Base-by-base conservation (phyloP, 2,113 vertebrate species). In the Crotalus helleri region DNA sequence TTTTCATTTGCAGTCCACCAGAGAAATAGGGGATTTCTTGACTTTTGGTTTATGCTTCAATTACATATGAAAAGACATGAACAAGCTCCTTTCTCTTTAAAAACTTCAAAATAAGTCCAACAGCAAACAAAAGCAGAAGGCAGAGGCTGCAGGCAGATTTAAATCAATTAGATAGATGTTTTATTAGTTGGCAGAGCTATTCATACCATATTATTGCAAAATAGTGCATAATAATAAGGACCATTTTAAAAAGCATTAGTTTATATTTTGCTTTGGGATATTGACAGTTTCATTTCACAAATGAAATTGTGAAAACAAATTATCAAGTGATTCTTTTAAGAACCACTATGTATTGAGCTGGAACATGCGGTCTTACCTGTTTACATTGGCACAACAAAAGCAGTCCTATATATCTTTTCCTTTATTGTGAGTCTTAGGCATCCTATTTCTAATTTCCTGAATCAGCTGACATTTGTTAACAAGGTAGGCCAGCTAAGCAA, bases 101-200 rank as follows among this genome's bases (percentile, higher is more conserved):
- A 92, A 87, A 24, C 5, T 69, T n/a, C 93, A 58, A 91, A 90
- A 91, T 95, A 91, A 51, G 64, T 92, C 93, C 21, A 26, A 4
- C 69, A 88, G 46, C 86, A 96, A 93, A 93, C 4, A 58, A 29
- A 44, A 49, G 93, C 93, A 12, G 0, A 8, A 92, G 91, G 1
- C 3, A 59, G 17, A 93, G 85, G 46, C 46, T 89, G 1, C 3
- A 59, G 17, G 1, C 3, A 59, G 13, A 94, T 92, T 95, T 92
- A 92, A 86, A 90, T 93, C 88, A 95, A 88, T 93, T 92, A 89
- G 93, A 94, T 58, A 55, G 21, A 57, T 92, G 57, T 1, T 1
- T 93, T 95, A 91, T 85, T 91, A 93, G 87, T 59, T 94, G 91
- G 8, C 53, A 93, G 92, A 90, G 12, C 85, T 92, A 53, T 12